A percentile compares a stretch with the other conserved stretches of the same genome.
Evolutionary conservation across 1,140 invertebrate genomes (phyloP).

Genomic region (Drosophila ohnishii): DNA sequence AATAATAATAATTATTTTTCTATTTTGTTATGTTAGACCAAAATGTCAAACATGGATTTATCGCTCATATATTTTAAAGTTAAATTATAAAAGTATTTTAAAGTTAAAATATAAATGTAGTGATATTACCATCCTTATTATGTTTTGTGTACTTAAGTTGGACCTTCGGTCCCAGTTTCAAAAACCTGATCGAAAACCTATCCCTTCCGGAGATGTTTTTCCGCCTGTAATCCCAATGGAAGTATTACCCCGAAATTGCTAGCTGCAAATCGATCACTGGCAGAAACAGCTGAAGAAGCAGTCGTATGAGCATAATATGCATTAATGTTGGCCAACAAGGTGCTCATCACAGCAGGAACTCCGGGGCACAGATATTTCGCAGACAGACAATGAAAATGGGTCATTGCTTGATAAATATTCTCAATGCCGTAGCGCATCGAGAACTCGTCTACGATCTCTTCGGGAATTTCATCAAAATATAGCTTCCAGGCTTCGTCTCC

Average conservation of each 20-base stretch:
- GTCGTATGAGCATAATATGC: conserved; percentile 99
- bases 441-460: conserved; percentile 99
- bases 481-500: conserved; percentile 99
- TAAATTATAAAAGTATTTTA: too few species aligned
- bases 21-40: background rate
- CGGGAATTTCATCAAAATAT: conserved; percentile 98
- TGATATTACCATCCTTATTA: too few species aligned
- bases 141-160: background rate
- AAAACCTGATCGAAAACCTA: background rate
- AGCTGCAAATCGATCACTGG: conserved; percentile 99
- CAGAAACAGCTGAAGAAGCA: conserved; percentile 98
- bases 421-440: conserved; percentile 99
- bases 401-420: conserved; percentile 99
- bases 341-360: conserved; percentile 99
- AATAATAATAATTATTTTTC: too few species aligned
- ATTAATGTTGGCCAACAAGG: conserved; percentile 99
- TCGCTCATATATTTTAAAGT: too few species aligned
- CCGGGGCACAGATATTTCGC: conserved; percentile 99
- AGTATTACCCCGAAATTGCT: conserved; percentile 98
- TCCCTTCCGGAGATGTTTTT: background rate
- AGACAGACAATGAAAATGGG: conserved; percentile 99
- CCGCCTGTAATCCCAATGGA: conserved; percentile 36
- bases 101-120: too few species aligned
- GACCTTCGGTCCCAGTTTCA: background rate
- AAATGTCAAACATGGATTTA: too few species aligned